Base-by-base conservation (phyloP, 2,797 vertebrate species). In the Diceros bicornis region DNA sequence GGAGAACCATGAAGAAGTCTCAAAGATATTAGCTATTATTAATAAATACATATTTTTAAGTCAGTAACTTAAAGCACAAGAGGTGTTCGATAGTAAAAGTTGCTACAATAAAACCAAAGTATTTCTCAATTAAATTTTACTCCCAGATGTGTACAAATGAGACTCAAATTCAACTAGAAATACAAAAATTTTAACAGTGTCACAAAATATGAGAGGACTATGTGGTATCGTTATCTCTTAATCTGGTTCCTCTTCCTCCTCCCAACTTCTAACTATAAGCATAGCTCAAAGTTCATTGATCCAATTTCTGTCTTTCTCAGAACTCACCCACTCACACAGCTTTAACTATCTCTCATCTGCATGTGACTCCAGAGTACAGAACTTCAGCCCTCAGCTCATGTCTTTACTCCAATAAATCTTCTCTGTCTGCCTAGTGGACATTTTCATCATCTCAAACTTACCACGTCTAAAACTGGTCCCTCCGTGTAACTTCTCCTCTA, bases 81-180 rank as follows among this genome's bases (percentile, higher is more conserved):
- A 86, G 1, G 21, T n/a, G 5, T 10, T 82, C n/a, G 3, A 81
- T 2, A 29, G 57, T 89, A 92, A 72, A 89, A 69, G 4, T 84
- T 78, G 25, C 34, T 57, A 88, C 83, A 86, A 62, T 82, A 78
- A 92, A 97, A 61, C 17, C 17, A 17, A 91, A 79, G n/a, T 62
- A 52, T 62, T 82, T 77, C 12, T 87, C 59, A 91, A 29, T 66
- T 62, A 78, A 64, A 78, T 68, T 66, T 34, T 52, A 72, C 14
- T 47, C 11, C 14, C 6, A 74, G 18, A 25, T 79, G 2, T 77
- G 1, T 90, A 69, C 44, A 87, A 79, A 44, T 92, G 18, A 94
- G 34, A 97, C n/a, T 25, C n/a, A 69, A 92, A 81, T 96, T 95
- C 61, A 85, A 77, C 50, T 88, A 91, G 50, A 88, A 83, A 96